These are phyloP conservation scores for Cisticola juncidis DNA, from an alignment of 2,113 vertebrate species.

Conservation along the genomic window DNA sequence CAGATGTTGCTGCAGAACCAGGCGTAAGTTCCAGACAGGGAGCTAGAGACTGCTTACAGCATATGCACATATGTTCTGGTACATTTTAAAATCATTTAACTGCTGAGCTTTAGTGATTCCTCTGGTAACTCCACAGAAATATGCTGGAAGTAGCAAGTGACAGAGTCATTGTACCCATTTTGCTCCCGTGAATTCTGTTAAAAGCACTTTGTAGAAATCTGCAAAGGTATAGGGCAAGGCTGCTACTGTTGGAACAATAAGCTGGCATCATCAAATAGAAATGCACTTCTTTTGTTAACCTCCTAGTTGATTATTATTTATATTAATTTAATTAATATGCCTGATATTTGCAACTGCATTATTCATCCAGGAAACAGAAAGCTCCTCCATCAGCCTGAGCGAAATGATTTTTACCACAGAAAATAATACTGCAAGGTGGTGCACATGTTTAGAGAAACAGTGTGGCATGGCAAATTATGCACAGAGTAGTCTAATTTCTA, in stretches of 20 bases:
- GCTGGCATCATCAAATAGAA: not conserved
- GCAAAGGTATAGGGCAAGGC: not conserved
- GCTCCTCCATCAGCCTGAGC: slow-evolving; percentile 14
- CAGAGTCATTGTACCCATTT: not conserved
- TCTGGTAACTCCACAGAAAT: slow-evolving; percentile 4
- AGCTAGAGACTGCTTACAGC: not conserved
- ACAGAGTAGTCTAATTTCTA: slow-evolving; percentile 47
- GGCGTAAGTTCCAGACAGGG: slow-evolving; percentile 12
- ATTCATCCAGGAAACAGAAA: not conserved
- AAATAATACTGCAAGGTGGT: slow-evolving; percentile 28
- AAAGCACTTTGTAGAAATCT: not conserved
- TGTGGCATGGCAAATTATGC: not conserved
- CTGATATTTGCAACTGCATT: slow-evolving; percentile 21
- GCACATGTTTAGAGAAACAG: slow-evolving; percentile 38
- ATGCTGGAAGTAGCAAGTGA: slow-evolving; percentile 31
- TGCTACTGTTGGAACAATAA: not conserved
- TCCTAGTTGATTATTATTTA: slow-evolving; percentile 47
- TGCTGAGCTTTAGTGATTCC: slow-evolving; percentile 49
- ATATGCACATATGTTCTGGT: not conserved
- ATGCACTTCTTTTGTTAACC: slow-evolving; percentile 23
- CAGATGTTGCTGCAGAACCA: slow-evolving; percentile 51
- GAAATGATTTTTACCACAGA: slow-evolving; percentile 30
- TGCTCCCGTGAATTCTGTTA: not conserved
- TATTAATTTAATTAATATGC: slow-evolving; percentile 51
- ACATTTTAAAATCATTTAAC: slow-evolving; percentile 30